Base-by-base conservation (phyloP, 2,888 invertebrate species). In the Polyommatus iphigenia region DNA sequence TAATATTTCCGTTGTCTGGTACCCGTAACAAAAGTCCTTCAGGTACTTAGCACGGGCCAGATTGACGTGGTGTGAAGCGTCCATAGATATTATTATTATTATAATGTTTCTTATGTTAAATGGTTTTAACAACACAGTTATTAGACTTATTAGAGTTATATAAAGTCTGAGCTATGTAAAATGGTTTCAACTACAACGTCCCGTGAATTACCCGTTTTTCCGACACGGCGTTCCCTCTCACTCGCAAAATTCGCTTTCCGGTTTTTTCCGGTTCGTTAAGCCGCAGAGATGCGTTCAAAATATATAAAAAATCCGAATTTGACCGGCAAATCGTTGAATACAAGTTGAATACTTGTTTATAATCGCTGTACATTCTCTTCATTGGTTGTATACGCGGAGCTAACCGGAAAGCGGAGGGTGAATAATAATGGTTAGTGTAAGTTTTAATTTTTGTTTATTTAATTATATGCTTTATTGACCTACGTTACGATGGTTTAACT, bases 221-320 rank as follows among this genome's bases (percentile, higher is more conserved):
- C 50, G 54, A 54, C 75, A 13, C 29, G 54, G 46, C 75, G 75
- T 75, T 41, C 50, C 29, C 75, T 24, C 24, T 29, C 50, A n/a
- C 73, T 46, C 73, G 46, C 46, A 50, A 73, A 73, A 73, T 46
- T 20, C 41, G 46, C 10, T 73, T 73, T 73, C 73, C 46, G 73
- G 72, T 75, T 75, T 75, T 29, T 54, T 50, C 29, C 54, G 75
- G 54, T 75, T 75, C 75, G 75, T 75, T 75, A 75, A 75, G n/a
- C 75, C 50, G 75, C 50, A 72, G 72, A 72, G 73, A 73, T 75
- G 75, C 75, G 75, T 75, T 75, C 24, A 75, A 75, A 50, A 50
- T 54, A 75, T 54, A 75, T 75, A 75, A 75, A 75, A 73, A 75
- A 75, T 29, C 54, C 20, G 75, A 75, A 73, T 73, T 73, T 73